Percentiles rank a stretch among this genome's conserved stretches.
phyloP scores from a whole-genome alignment of 2,888 invertebrate species.

The Euzophera pinguis region DNA sequence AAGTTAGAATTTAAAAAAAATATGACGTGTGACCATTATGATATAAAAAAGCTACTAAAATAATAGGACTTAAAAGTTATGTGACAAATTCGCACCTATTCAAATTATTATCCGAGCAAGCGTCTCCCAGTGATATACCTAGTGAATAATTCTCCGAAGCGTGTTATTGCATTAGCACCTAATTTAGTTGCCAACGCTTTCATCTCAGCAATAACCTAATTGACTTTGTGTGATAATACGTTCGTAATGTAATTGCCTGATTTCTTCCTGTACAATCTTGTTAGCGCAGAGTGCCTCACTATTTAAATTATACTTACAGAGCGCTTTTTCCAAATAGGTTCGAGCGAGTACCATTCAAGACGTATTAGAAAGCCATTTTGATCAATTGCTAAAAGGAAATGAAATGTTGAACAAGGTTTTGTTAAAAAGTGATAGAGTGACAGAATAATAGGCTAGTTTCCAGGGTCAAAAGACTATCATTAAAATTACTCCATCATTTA shows the following conservation, averaged over 20 bases:
- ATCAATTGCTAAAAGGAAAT: no score
- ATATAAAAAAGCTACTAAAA: no score
- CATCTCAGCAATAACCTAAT: conserved; percentile 23
- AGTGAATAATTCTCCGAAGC: conserved; percentile 1
- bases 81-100: no score
- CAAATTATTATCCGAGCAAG: neutral
- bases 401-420: no score
- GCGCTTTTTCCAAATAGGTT: neutral
- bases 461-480: no score
- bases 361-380: no score
- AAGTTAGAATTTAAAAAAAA: no score
- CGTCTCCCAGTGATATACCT: neutral
- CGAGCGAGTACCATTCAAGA: neutral
- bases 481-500: no score
- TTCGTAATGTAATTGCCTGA: conserved; percentile 20
- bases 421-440: no score
- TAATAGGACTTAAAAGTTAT: no score
- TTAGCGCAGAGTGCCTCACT: neutral
- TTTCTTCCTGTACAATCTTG: conserved; percentile 5
- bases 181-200: conserved; percentile 23
- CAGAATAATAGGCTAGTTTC: no score
- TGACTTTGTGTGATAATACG: conserved; percentile 20
- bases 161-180: conserved; percentile 20
- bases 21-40: no score
- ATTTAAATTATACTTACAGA: neutral